Evolutionary conservation across 2,888 invertebrate species (phyloP).

Genomic region (Hydrotaea cyrtoneurina): DNA sequence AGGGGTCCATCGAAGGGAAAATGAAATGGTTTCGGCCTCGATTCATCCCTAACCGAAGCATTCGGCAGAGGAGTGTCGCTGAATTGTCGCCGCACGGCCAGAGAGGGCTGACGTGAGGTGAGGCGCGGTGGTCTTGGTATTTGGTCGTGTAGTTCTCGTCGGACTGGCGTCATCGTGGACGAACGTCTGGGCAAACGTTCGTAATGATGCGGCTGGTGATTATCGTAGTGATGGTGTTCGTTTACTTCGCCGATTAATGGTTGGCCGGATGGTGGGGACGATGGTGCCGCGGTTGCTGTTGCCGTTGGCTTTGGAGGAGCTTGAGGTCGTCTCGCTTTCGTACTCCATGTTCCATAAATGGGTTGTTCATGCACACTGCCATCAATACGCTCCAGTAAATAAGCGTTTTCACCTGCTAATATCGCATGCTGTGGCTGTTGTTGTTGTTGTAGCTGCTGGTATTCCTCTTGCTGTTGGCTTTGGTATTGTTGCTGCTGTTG

Average conservation of each 20-base stretch:
- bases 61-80: conserved; percentile 70
- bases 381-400: conserved; percentile 79
- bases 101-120: conserved; percentile 73
- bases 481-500: conserved; percentile 68
- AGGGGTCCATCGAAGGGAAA: conserved; percentile 77
- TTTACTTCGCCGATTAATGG: conserved; percentile 53
- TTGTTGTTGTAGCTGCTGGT: conserved; percentile 71
- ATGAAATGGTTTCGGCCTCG: conserved; percentile 78
- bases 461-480: conserved; percentile 70
- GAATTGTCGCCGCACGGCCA: conserved; percentile 72
- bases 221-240: conserved; percentile 45
- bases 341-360: conserved; percentile 78
- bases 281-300: conserved; percentile 33
- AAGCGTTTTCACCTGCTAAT: conserved; percentile 74
- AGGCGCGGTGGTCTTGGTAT: conserved; percentile 76
- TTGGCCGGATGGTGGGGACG: conserved; percentile 54
- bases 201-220: conserved; percentile 72
- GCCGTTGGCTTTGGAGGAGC: conserved; percentile 60
- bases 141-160: conserved; percentile 74
- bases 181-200: conserved; percentile 76
- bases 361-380: conserved; percentile 70
- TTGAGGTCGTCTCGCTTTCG: conserved; percentile 79
- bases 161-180: conserved; percentile 76
- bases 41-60: conserved; percentile 69
- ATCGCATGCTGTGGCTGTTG: conserved; percentile 70